Evolutionary conservation across 2,888 invertebrate species (phyloP).

Genomic region (Folsomia candida): DNA sequence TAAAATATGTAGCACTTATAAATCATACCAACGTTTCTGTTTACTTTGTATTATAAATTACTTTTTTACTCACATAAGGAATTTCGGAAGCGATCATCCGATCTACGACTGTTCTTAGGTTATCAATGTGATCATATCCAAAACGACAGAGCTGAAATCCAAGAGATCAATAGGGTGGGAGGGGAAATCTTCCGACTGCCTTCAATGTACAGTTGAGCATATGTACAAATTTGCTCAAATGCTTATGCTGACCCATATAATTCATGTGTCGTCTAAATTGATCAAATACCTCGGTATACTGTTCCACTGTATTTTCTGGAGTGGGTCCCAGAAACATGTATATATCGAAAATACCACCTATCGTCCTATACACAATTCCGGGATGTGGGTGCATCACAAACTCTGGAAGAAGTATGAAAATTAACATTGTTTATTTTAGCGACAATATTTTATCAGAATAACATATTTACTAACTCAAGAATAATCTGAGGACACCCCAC

Average conservation of each 20-base stretch:
- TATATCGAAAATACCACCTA: constrained; percentile 78
- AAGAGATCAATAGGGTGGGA: constrained; percentile 84
- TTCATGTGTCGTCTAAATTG: too few relatives aligned
- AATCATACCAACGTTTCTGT: too few relatives aligned
- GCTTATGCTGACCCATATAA: too few relatives aligned
- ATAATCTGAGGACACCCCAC: too few relatives aligned
- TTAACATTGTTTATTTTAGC: too few relatives aligned
- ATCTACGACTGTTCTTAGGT: constrained; percentile 66
- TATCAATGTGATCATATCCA: constrained; percentile 66
- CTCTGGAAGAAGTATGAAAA: too few relatives aligned
- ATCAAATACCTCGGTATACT: constrained; percentile 68
- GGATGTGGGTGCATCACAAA: constrained; percentile 75
- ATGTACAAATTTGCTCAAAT: too few relatives aligned
- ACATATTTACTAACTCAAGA: too few relatives aligned
- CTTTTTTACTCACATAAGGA: constrained; percentile 58
- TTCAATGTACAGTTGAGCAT: too few relatives aligned
- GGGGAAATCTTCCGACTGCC: constrained; percentile 67
- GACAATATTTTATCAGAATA: too few relatives aligned
- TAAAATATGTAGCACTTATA: too few relatives aligned
- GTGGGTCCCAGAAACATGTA: constrained; percentile 74
- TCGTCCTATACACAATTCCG: constrained; percentile 74
- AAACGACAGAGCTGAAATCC: constrained; percentile 66
- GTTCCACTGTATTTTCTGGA: constrained; percentile 66
- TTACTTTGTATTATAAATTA: neutral
- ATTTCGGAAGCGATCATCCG: constrained; percentile 69